Evolutionary conservation across 2,113 vertebrate species (phyloP).

Genomic region (Chaetorhynchus papuensis): DNA sequence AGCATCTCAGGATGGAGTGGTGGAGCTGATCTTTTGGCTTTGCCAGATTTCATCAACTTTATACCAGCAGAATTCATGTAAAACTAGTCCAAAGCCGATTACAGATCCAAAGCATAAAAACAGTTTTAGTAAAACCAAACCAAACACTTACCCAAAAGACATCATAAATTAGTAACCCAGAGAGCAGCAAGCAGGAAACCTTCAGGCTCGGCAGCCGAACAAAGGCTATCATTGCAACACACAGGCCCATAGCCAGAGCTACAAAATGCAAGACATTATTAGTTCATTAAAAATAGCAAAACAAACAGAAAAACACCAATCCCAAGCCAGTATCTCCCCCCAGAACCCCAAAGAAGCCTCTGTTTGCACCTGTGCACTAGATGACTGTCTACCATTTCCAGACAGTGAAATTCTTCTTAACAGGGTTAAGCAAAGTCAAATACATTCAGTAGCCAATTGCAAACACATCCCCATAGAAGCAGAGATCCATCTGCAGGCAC

Average conservation of each 20-base stretch:
- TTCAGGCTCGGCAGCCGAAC: constrained; percentile 98
- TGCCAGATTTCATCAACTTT: not conserved
- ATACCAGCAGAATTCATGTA: not conserved
- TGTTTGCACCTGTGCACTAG: not conserved
- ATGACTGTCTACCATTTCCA: not conserved
- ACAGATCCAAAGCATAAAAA: not conserved
- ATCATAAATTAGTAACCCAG: constrained; percentile 97
- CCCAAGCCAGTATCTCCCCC: not conserved
- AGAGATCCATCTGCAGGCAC: not conserved
- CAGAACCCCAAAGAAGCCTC: not conserved
- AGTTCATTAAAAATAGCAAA: not conserved
- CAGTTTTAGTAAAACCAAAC: not conserved
- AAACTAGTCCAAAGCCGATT: not conserved
- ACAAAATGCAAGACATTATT: constrained; percentile 35
- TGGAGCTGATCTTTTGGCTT: not conserved
- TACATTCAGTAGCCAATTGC: not conserved
- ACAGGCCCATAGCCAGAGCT: constrained; percentile 98
- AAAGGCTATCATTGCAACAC: constrained; percentile 99
- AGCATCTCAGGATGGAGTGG: not conserved
- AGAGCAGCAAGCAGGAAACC: constrained; percentile 97
- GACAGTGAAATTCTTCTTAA: not conserved
- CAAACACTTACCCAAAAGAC: constrained; percentile 94
- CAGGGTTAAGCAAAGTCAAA: not conserved
- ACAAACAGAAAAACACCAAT: not conserved
- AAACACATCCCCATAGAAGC: not conserved